Base-by-base conservation (phyloP, 2,113 vertebrate species). In the Psephotus haematonotus region DNA sequence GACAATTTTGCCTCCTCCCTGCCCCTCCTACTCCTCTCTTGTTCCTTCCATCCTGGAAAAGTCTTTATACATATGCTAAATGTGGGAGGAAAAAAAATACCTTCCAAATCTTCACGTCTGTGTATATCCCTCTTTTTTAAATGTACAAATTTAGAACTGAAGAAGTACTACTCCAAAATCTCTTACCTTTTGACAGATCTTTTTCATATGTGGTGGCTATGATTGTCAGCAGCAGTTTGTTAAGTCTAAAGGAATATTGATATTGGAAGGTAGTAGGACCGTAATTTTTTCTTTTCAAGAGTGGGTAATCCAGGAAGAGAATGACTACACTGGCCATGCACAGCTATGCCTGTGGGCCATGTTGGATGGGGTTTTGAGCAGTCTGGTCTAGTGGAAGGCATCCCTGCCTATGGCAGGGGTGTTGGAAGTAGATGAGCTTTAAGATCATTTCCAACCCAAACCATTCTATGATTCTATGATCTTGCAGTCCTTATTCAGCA, bases 101-200 rank as follows among this genome's bases (percentile, higher is more conserved):
- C 18, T 90, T 93, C 90, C 83, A 95, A 89, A 76, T 95, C 57
- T 91, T 89, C 52, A 20, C 57, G 76, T 88, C 77, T 95, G 88
- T 67, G 62, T 88, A 64, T 81, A 82, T 86, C 31, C 18, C 50
- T 92, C 35, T 88, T 93, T 75, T 76, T 64, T 75, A 62, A 82
- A 88, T 90, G 47, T 50, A 94, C 50, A 44, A 74, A 69, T 93
- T 85, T 82, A 82, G 65, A 93, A 50, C 29, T 63, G 69, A 82
- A 85, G 72, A 94, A n/a, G 65, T 67, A 31, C 55, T 62, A 39
- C 31, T 91, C 25, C 25, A 78, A 60, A 91, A 60, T 47, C 37
- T 86, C 64, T 49, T 92, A 33, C 27, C 53, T 82, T 95, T 74
- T 59, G 84, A 91, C 69, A 76, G 49, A 60, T 49, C 29, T 78